Conservation (phyloP, 2,113 vertebrate genomes). For the Notothenia rossii region DNA sequence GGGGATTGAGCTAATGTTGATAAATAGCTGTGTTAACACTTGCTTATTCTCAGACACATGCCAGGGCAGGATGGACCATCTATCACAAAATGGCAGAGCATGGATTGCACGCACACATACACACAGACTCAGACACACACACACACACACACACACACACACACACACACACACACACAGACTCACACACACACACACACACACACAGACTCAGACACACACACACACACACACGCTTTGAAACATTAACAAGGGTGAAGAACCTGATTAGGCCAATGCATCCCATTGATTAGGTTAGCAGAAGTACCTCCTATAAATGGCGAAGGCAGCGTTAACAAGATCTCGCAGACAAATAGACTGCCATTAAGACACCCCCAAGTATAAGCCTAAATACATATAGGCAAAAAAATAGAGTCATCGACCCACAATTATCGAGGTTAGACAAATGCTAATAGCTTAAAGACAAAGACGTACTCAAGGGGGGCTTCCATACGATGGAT, state of each 20-base stretch:
- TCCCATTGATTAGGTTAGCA: slow-evolving; percentile 75
- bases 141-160: no score
- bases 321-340: slow-evolving; percentile 65
- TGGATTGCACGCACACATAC: slow-evolving; percentile 23
- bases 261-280: slow-evolving; percentile 78
- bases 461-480: slow-evolving; percentile 31
- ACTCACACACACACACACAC: slow-evolving; percentile 16
- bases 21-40: slow-evolving; percentile 66
- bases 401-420: slow-evolving; percentile 58
- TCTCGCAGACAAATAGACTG: slow-evolving; percentile 72
- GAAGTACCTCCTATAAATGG: slow-evolving; percentile 73
- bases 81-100: slow-evolving; percentile 67
- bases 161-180: slow-evolving; percentile 22
- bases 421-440: slow-evolving; percentile 62
- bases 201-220: slow-evolving; percentile 5
- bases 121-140: slow-evolving; percentile 10
- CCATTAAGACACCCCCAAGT: slow-evolving; percentile 64
- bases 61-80: slow-evolving; percentile 55
- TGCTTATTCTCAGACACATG: slow-evolving; percentile 69
- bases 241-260: slow-evolving; percentile 67
- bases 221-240: slow-evolving; percentile 26
- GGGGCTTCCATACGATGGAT: slow-evolving; percentile 57
- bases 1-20: slow-evolving; percentile 67
- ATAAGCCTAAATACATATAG: slow-evolving; percentile 67
- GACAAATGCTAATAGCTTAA: slow-evolving; percentile 66